Conservation (phyloP, 2,888 invertebrate genomes). For the Xanthorhoe designata region DNA sequence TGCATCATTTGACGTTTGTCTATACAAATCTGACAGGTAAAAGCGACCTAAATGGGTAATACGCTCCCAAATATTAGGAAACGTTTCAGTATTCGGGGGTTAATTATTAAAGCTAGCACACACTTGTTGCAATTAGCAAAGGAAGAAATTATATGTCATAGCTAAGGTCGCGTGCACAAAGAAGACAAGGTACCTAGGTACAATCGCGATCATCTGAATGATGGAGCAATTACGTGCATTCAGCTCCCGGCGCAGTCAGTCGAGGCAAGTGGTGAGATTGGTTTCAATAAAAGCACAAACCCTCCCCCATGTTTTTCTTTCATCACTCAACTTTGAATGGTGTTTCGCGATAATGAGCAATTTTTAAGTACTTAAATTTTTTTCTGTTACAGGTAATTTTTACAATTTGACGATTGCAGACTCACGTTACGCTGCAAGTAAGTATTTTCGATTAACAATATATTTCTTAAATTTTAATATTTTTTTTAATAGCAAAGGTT, state of each 20-base stretch:
- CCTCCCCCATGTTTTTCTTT: slow-evolving; percentile 83
- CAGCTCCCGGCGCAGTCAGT: slow-evolving; percentile 76
- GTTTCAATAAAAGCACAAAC: slow-evolving; percentile 84
- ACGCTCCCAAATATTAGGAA: no score
- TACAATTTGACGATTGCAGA: slow-evolving; percentile 23
- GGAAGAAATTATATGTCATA: slow-evolving; percentile 69
- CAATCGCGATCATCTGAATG: slow-evolving; percentile 81
- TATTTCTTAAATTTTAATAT: neutral
- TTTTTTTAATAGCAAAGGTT: no score
- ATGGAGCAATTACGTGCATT: slow-evolving; percentile 83
- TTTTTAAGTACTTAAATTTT: slow-evolving; percentile 43
- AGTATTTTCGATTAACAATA: neutral
- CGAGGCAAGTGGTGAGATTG: slow-evolving; percentile 82
- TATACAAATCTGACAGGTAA: no score
- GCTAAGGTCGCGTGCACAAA: slow-evolving; percentile 71
- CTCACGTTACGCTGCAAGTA: slow-evolving; percentile 5
- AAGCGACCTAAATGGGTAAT: no score
- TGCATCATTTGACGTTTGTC: no score
- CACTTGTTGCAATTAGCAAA: slow-evolving; percentile 59
- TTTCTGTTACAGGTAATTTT: slow-evolving; percentile 67
- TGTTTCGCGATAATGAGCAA: slow-evolving; percentile 65
- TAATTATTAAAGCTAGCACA: neutral
- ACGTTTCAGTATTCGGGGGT: no score
- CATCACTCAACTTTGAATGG: slow-evolving; percentile 78
- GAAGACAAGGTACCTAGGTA: slow-evolving; percentile 72